Evolutionary conservation across 2,797 vertebrate species (phyloP).

Genomic region (Sebastolobus alascanus): DNA sequence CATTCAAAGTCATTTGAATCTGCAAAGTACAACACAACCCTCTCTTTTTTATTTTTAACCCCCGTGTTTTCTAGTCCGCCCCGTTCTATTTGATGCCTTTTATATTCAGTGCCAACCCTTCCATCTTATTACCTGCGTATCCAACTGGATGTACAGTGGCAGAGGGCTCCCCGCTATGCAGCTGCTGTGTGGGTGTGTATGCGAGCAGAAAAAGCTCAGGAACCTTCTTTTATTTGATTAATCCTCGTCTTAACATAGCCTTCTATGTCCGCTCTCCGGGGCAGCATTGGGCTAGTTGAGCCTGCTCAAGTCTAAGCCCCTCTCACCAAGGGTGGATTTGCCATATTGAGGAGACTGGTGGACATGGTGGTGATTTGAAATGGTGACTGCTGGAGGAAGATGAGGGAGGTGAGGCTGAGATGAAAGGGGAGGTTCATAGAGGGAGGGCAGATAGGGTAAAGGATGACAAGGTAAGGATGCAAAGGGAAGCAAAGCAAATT

Average conservation of each 20-base stretch:
- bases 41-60: not conserved
- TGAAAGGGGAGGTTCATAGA: constrained; percentile 42
- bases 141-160: constrained; percentile 40
- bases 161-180: constrained; percentile 36
- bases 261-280: constrained; percentile 43
- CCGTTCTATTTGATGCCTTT: constrained; percentile 66
- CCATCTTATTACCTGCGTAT: constrained; percentile 73
- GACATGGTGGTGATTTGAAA: constrained; percentile 53
- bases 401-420: constrained; percentile 30
- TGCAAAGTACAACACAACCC: constrained; percentile 40
- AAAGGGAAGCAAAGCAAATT: constrained; percentile 30
- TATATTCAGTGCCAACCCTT: constrained; percentile 71
- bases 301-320: constrained; percentile 50
- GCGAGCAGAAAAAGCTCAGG: constrained; percentile 38
- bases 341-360: constrained; percentile 41
- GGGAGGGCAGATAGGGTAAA: constrained; percentile 33
- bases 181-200: constrained; percentile 32
- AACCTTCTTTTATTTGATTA: constrained; percentile 61
- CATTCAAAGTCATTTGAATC: constrained; percentile 59
- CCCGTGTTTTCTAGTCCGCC: constrained; percentile 28
- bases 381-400: constrained; percentile 31
- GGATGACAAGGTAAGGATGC: constrained; percentile 37
- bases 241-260: constrained; percentile 65
- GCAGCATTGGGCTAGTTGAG: constrained; percentile 33
- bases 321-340: constrained; percentile 59